Percentiles rank a stretch among this genome's conserved stretches.
These are phyloP conservation scores for Octomys mimax DNA, from an alignment of 2,797 vertebrate genomes.

Conservation along the genomic window DNA sequence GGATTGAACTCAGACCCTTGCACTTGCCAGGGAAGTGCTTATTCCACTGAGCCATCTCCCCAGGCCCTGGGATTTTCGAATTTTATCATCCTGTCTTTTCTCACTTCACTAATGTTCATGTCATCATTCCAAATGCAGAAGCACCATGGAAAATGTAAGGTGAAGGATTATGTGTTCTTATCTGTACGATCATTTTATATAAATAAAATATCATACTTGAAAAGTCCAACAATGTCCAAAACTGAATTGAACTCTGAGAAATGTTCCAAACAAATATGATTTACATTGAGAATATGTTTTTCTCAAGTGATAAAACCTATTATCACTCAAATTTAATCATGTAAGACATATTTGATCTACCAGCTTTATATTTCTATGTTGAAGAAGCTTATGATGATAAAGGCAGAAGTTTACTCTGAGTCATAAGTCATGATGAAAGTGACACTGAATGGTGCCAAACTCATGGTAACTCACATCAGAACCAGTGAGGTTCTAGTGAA, in stretches of 20 bases:
- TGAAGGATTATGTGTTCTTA: neutral
- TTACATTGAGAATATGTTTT: neutral
- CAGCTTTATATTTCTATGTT: neutral
- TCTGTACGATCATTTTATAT: conserved; percentile 9
- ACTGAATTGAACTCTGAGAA: neutral
- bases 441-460: neutral
- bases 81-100: neutral
- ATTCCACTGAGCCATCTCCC: no score
- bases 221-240: conserved; percentile 13
- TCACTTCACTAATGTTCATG: neutral
- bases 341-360: neutral
- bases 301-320: conserved; percentile 1
- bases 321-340: conserved; percentile 10
- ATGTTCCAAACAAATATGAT: neutral
- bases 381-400: neutral
- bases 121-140: conserved; percentile 1
- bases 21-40: no score
- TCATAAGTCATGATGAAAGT: neutral
- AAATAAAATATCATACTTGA: conserved; percentile 29
- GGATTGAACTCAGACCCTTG: no score
- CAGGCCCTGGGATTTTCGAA: no score
- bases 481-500: neutral
- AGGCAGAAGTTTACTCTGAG: neutral
- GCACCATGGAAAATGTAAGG: neutral
- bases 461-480: neutral